Conservation (phyloP, 2,888 invertebrate species). For the Mythimna impura region DNA sequence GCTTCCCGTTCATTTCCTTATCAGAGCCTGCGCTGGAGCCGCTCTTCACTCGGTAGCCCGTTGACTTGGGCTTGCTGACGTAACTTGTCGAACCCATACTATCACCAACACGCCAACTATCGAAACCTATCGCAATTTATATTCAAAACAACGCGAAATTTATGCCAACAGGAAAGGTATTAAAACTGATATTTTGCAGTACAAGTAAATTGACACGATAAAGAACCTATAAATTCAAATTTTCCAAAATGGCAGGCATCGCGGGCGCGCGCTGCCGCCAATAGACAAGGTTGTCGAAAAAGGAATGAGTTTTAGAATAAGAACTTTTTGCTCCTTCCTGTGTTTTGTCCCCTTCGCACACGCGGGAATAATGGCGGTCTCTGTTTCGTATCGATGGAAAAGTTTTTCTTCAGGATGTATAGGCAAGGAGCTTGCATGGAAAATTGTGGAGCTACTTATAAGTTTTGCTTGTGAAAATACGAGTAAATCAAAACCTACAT, state of each 20-base stretch:
- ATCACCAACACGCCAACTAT: slow-evolving; percentile 71
- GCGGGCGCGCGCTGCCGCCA: slow-evolving; percentile 71
- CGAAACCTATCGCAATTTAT: slow-evolving; percentile 59
- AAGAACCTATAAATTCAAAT: slow-evolving; percentile 68
- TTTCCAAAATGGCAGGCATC: slow-evolving; percentile 70
- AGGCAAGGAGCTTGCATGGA: slow-evolving; percentile 68
- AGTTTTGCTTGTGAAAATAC: neutral
- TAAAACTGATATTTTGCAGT: slow-evolving; percentile 59
- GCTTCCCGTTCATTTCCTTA: slow-evolving; percentile 86
- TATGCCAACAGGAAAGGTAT: slow-evolving; percentile 58
- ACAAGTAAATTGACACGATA: slow-evolving; percentile 52
- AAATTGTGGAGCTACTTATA: slow-evolving; percentile 19
- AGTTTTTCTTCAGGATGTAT: slow-evolving; percentile 80
- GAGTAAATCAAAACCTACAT: neutral
- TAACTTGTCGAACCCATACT: slow-evolving; percentile 89
- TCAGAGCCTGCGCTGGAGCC: slow-evolving; percentile 86
- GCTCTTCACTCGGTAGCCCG: slow-evolving; percentile 82
- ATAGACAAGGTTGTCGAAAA: slow-evolving; percentile 71
- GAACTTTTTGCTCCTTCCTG: slow-evolving; percentile 79
- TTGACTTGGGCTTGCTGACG: slow-evolving; percentile 82
- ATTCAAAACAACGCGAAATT: slow-evolving; percentile 66
- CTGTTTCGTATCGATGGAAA: slow-evolving; percentile 76
- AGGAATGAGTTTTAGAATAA: slow-evolving; percentile 78
- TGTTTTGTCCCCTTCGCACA: slow-evolving; percentile 78
- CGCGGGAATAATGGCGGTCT: slow-evolving; percentile 64